A percentile compares a stretch with the other conserved stretches of the same genome.
phyloP scores from a whole-genome alignment of 2,797 vertebrate genomes.

The Channallabes apus region DNA sequence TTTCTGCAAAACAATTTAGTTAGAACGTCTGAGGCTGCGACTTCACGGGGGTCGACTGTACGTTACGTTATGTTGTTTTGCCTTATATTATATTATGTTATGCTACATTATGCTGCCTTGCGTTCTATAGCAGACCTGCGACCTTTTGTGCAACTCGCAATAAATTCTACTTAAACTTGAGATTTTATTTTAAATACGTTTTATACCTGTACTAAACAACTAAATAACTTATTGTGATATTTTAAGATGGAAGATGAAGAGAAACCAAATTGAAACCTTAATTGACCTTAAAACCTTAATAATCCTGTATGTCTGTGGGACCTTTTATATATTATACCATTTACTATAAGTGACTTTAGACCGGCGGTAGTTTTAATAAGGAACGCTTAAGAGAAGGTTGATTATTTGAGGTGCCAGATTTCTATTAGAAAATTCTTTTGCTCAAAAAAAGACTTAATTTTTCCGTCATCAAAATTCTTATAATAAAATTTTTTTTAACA shows the following conservation, averaged over 20 bases:
- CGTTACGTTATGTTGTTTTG: too few relatives aligned
- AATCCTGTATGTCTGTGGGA: not conserved
- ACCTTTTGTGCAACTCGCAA: not conserved
- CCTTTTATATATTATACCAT: not conserved
- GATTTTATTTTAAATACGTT: not conserved
- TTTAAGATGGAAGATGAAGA: not conserved
- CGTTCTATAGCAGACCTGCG: not conserved
- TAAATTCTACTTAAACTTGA: not conserved
- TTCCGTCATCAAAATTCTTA: not conserved
- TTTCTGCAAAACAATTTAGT: too few relatives aligned
- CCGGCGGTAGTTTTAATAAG: not conserved
- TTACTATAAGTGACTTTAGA: not conserved
- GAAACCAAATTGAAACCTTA: not conserved
- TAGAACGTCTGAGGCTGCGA: too few relatives aligned
- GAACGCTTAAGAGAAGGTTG: not conserved
- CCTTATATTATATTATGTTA: too few relatives aligned
- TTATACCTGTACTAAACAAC: not conserved
- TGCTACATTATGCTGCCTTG: too few relatives aligned
- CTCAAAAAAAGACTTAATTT: not conserved
- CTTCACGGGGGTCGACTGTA: too few relatives aligned
- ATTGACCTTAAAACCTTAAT: not conserved
- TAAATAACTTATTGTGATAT: not conserved
- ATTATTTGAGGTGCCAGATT: not conserved
- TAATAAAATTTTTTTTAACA: not conserved
- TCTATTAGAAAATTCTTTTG: not conserved